Base-by-base conservation (phyloP, 2,797 vertebrate genomes). In the Alouatta caraya region DNA sequence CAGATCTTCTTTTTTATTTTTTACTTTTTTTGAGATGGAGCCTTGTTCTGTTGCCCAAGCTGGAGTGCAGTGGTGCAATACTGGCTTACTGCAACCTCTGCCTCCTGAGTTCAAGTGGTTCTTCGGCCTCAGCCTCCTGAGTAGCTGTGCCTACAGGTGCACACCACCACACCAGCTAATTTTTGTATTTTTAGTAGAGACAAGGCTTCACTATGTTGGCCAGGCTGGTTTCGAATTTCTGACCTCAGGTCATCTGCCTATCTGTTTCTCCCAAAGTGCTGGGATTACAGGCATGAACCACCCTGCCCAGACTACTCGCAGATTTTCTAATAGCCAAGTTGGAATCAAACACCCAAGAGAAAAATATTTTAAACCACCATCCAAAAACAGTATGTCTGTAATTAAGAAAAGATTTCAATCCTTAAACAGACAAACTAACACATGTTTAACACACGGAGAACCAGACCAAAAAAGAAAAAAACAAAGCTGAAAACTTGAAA, bases 321-420 rank as follows among this genome's bases (percentile, higher is more conserved):
- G 8, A 33, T 44, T 55, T 93, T 81, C 75, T 50, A 64, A 5
- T 70, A 52, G 50, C 46, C 73, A 57, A 87, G 42, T 5, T n/a
- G n/a, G 79, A 92, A 91, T 91, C 67, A 70, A 67, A 83, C 70
- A 44, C 33, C 70, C 37, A 13, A 78, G 76, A 55, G 75, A 94
- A 85, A 94, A 94, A 48, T 46, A 61, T 80, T 81, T 61, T 52
- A 94, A 97, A 26, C 52, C 73, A 76, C 82, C 50, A 13, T 70
- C 42, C 64, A 80, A 91, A 37, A 91, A 88, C 52, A 52, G 81
- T 50, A 73, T 42, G 78, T 73, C 12, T 14, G 2, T 95, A 95
- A 94, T 96, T 92, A 88, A 70, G 72, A 94, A 92, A 97, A 96
- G 28, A 80, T n/a, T 95, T 86, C 94, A 85, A 42, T 94, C 50